A percentile compares a stretch with the other conserved stretches of the same genome.
phyloP scores from a whole-genome alignment of 2,113 vertebrate species.

The Rattus rattus region DNA sequence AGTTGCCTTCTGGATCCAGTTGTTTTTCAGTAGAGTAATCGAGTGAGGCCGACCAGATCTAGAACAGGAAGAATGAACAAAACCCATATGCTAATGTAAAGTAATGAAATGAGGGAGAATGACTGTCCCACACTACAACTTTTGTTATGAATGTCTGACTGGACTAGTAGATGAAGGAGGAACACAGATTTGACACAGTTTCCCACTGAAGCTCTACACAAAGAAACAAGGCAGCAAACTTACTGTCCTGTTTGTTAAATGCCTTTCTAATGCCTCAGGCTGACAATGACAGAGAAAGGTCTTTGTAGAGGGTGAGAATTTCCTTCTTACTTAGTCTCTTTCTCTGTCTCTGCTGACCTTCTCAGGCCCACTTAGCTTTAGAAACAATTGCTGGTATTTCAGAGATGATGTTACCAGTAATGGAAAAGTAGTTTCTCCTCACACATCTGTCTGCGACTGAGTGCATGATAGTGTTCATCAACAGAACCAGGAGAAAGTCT shows the following conservation, averaged over 20 bases:
- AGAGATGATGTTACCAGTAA: background rate
- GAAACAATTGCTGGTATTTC: slow-evolving; percentile 24
- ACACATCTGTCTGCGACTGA: background rate
- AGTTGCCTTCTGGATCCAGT: background rate
- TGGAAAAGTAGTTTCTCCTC: slow-evolving; percentile 18
- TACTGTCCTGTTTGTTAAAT: background rate
- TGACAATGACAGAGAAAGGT: background rate
- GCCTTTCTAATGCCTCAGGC: background rate
- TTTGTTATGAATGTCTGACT: background rate
- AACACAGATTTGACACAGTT: background rate
- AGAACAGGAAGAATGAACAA: background rate
- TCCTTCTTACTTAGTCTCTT: background rate
- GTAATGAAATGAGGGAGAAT: background rate
- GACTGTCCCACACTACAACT: background rate
- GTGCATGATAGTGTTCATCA: background rate
- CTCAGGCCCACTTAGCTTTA: background rate
- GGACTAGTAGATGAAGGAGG: background rate
- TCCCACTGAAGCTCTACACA: background rate
- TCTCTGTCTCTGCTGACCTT: background rate
- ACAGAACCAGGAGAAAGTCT: background rate
- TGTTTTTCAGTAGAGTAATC: slow-evolving; percentile 19
- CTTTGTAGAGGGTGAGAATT: background rate
- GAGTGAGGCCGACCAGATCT: background rate
- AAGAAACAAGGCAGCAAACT: background rate
- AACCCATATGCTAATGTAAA: background rate